These are phyloP conservation scores for Eupeodes latifasciatus DNA, from an alignment of 2,888 invertebrate species.

Conservation along the genomic window DNA sequence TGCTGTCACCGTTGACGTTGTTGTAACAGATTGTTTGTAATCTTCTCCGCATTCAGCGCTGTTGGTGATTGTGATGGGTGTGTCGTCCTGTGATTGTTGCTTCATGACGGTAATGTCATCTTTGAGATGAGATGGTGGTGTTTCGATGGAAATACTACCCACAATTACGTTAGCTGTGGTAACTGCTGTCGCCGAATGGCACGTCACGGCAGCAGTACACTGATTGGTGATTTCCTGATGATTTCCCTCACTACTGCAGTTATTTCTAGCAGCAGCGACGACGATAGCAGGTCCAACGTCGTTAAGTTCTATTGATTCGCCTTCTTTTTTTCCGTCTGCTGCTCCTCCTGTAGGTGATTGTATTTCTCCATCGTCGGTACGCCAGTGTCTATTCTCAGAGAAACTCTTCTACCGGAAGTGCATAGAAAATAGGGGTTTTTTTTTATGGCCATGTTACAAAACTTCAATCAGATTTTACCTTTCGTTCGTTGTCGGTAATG, in stretches of 20 bases:
- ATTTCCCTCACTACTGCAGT: conserved; percentile 62
- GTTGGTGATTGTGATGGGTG: conserved; percentile 59
- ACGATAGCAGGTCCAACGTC: conserved; percentile 35
- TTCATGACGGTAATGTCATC: conserved; percentile 77
- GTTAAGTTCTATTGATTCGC: conserved; percentile 67
- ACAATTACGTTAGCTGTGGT: conserved; percentile 82
- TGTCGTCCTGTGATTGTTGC: conserved; percentile 54
- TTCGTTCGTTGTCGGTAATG: conserved; percentile 85
- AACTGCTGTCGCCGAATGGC: conserved; percentile 81
- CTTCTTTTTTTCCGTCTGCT: conserved; percentile 20
- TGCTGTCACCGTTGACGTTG: conserved; percentile 64
- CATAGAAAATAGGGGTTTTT: conserved; percentile 37
- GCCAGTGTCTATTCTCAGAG: conserved; percentile 82
- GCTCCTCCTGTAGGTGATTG: conserved; percentile 8
- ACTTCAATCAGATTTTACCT: conserved; percentile 79
- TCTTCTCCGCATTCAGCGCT: conserved; percentile 68
- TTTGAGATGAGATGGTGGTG: conserved; percentile 82
- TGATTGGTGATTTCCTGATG: conserved; percentile 77
- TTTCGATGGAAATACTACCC: conserved; percentile 83
- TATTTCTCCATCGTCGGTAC: conserved; percentile 79
- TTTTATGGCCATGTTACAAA: background rate
- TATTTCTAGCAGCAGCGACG: conserved; percentile 27
- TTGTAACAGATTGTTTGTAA: conserved; percentile 74
- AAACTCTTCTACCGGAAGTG: conserved; percentile 81
- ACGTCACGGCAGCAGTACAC: conserved; percentile 78